Evolutionary conservation across 2,797 vertebrate species (phyloP), one percentile per base, ranked within the genome.

Genomic region (Tokudaia muenninki): DNA sequence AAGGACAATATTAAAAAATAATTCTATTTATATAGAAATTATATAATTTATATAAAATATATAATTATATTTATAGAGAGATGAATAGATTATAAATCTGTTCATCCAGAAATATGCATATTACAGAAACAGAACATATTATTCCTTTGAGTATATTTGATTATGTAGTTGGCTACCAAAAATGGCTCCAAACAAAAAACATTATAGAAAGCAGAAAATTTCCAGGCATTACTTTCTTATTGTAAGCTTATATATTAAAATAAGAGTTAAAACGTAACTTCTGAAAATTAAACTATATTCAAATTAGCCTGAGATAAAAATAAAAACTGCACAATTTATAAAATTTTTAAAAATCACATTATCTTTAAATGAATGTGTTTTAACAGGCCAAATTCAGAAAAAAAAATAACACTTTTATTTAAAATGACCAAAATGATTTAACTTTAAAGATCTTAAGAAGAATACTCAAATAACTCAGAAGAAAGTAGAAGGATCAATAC

Each of bases 301-400:
- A 79, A 80, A 75, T 83, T 87, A 88, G 67, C 50, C 37, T 52
- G 72, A 93, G 47, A 57, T 24, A 8, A 87, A 79, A 93, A 63
- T 89, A 74, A 97, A 95, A 95, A 41, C 50, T 26, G 21, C 94
- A 78, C 34, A 24, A 90, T 26, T 94, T 83, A 78, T n/a, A 89
- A 77, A 96, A 55, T 31, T 44, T 37, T 72, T 29, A 84, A 92
- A 87, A 9, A 75, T 13, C 21, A 26, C 4, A 34, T 92, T 89
- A 57, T 70, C 57, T 87, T 90, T 94, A 94, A 94, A 74, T 55
- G 55, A 74, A 21, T 82, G 37, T 82, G 22, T 12, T 52, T 78
- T 44, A 57, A n/a, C 13, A 74, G 81, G 61, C 2, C 74, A 87
- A 90, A 94, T 94, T 94, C 26, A 87, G 31, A 47, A 67, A 61